Conservation (phyloP, 1,140 invertebrate species). For the Lerema accius region DNA sequence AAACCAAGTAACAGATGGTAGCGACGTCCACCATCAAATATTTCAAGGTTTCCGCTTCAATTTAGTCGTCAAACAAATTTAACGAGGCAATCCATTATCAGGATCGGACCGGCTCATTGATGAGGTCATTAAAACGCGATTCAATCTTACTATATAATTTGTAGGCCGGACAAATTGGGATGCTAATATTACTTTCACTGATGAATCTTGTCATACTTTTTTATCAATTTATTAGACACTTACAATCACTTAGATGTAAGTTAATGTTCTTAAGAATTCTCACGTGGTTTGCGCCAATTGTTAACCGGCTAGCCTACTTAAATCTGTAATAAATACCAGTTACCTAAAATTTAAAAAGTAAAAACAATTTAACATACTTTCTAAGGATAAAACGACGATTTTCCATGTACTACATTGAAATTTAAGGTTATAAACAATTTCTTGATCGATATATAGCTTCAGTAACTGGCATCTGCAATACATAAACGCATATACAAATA, state of each 20-base stretch:
- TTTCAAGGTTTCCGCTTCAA: slow-evolving; percentile 29
- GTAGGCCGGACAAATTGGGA: slow-evolving; percentile 27
- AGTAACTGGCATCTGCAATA: slow-evolving; percentile 1
- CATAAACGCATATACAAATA: slow-evolving; percentile 31
- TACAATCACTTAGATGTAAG: too few species aligned
- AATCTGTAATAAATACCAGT: too few species aligned
- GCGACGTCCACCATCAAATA: slow-evolving; percentile 18
- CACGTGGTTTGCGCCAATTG: too few species aligned
- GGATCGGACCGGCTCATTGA: slow-evolving; percentile 27
- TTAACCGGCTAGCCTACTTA: too few species aligned
- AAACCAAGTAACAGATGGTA: slow-evolving; percentile 21
- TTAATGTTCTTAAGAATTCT: too few species aligned
- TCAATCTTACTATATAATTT: slow-evolving; percentile 33
- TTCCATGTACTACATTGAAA: too few species aligned
- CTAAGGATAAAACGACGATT: too few species aligned
- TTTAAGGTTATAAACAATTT: too few species aligned
- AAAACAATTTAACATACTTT: too few species aligned
- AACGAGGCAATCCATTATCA: slow-evolving; percentile 34
- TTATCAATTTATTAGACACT: too few species aligned
- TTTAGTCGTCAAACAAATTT: slow-evolving; percentile 33
- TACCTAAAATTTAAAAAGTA: too few species aligned
- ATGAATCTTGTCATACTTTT: slow-evolving; percentile 12
- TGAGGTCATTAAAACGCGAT: slow-evolving; percentile 33
- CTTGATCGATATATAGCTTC: too few species aligned
- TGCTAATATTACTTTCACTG: slow-evolving; percentile 16